phyloP scores from a whole-genome alignment of 2,797 vertebrate genomes.

The Tenualosa thibaudeaui region DNA sequence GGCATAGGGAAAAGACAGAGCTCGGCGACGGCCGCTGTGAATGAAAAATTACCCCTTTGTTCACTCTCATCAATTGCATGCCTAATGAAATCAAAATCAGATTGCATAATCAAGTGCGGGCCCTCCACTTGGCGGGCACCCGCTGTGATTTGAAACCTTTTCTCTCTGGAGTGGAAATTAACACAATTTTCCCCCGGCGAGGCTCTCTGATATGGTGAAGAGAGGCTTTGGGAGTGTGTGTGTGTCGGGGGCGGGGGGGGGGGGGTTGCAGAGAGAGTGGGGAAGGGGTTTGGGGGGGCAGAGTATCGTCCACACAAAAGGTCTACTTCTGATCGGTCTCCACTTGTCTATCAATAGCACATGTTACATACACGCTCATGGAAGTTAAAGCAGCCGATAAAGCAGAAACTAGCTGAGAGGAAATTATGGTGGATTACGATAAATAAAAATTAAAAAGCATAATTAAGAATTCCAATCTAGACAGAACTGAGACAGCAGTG shows the following conservation, averaged over 20 bases:
- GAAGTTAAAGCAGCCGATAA: not conserved
- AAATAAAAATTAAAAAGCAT: not conserved
- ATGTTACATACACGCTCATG: not conserved
- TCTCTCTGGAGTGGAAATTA: conserved; percentile 75
- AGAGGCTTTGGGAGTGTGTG: not conserved
- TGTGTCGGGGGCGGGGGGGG: too few relatives aligned
- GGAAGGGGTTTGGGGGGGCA: not conserved
- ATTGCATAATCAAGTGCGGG: conserved; percentile 82
- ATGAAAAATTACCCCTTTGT: conserved; percentile 86
- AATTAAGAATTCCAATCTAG: not conserved
- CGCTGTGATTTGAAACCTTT: conserved; percentile 81
- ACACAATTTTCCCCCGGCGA: conserved; percentile 70
- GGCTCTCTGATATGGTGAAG: conserved; percentile 52
- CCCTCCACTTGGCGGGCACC: conserved; percentile 75
- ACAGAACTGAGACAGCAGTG: not conserved
- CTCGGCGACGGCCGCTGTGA: conserved; percentile 76
- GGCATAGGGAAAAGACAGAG: conserved; percentile 75
- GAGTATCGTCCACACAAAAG: not conserved
- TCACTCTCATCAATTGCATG: conserved; percentile 83
- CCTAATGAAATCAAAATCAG: conserved; percentile 87
- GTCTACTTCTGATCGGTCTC: conserved; percentile 14
- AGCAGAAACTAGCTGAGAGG: not conserved
- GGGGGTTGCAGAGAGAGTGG: not conserved
- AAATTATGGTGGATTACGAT: not conserved
- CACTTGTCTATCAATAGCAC: not conserved